Evolutionary conservation across 2,113 vertebrate genomes (phyloP).

Genomic region (Lampris incognitus): DNA sequence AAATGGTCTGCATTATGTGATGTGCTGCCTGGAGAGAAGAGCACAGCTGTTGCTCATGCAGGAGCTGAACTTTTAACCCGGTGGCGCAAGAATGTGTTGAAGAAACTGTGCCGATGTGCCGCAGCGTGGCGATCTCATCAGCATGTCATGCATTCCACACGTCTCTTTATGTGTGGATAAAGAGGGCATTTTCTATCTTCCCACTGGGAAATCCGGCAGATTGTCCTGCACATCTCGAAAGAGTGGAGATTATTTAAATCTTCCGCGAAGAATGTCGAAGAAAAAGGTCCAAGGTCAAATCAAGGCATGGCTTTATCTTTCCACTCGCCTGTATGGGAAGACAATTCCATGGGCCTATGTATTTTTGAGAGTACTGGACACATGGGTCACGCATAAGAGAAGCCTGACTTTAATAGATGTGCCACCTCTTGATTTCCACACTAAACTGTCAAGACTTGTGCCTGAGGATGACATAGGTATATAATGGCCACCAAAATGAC

Average conservation of each 20-base stretch:
- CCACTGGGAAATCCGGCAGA: neutral
- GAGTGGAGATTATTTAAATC: neutral
- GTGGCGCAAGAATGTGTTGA: constrained; percentile 51
- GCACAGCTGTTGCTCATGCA: constrained; percentile 55
- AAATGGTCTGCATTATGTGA: constrained; percentile 4
- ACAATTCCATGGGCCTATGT: too few species aligned
- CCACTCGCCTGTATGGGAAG: too few species aligned
- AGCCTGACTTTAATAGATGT: too few species aligned
- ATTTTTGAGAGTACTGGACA: too few species aligned
- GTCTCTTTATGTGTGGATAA: constrained; percentile 6
- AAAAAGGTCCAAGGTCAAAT: neutral
- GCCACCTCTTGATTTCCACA: too few species aligned
- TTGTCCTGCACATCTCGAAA: neutral
- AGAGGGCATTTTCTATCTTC: neutral
- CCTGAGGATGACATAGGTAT: too few species aligned
- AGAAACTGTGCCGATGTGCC: constrained; percentile 33
- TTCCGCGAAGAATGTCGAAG: neutral
- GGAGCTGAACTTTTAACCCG: constrained; percentile 58
- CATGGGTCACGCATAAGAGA: too few species aligned
- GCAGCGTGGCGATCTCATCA: constrained; percentile 32
- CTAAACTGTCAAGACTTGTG: too few species aligned
- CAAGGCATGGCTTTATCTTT: neutral
- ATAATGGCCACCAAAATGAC: too few species aligned
- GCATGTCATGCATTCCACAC: constrained; percentile 54
- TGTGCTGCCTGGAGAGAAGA: constrained; percentile 12